phyloP scores from a whole-genome alignment of 2,797 vertebrate genomes.

The Pristis pectinata region DNA sequence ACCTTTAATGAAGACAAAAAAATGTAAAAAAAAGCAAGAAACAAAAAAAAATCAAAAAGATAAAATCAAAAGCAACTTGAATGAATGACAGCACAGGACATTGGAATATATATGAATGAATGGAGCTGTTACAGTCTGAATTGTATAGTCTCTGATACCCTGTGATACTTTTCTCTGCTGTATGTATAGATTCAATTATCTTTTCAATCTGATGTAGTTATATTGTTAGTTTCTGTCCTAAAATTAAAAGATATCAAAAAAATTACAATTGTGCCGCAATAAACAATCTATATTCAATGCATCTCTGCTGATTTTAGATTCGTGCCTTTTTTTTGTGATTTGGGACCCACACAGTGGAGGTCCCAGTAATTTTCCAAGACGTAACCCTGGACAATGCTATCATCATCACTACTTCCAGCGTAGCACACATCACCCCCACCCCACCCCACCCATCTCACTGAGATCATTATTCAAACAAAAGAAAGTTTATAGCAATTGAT shows the following conservation, averaged over 20 bases:
- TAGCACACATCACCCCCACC: too few species aligned
- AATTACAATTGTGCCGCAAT: too few species aligned
- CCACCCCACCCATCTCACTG: not conserved
- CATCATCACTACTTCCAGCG: too few species aligned
- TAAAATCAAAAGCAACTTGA: not conserved
- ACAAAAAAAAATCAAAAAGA: not conserved
- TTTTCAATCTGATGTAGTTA: not conserved
- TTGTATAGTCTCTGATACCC: not conserved
- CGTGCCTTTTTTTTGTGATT: not conserved
- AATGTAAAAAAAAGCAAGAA: too few species aligned
- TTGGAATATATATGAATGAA: not conserved
- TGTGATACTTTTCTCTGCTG: not conserved
- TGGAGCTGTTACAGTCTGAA: not conserved
- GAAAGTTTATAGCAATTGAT: not conserved
- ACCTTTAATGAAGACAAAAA: not conserved
- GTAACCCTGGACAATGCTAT: too few species aligned
- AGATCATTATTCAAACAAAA: conserved; percentile 12
- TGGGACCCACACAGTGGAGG: not conserved
- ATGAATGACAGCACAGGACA: not conserved
- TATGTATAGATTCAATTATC: not conserved
- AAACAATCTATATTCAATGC: not conserved
- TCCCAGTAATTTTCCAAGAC: not conserved
- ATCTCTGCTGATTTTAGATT: not conserved
- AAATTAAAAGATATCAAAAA: not conserved
- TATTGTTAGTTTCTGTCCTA: not conserved